Conservation (phyloP, 2,797 vertebrate species). For the Kryptopterus vitreolus region DNA sequence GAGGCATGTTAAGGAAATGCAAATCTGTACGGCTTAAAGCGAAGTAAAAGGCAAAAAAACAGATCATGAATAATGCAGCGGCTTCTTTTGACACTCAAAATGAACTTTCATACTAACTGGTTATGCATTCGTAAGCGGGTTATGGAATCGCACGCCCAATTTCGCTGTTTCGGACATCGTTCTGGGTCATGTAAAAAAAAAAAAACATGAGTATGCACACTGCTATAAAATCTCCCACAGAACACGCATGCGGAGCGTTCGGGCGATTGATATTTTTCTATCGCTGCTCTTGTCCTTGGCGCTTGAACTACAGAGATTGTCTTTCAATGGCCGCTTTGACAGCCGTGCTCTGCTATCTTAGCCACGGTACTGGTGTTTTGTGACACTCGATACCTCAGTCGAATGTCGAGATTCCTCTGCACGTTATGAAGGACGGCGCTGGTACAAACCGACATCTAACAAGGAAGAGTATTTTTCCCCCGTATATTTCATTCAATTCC, state of each 20-base stretch:
- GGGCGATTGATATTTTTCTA: conserved; percentile 23
- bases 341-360: conserved; percentile 34
- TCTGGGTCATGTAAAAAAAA: conserved; percentile 36
- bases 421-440: conserved; percentile 36
- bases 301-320: conserved; percentile 46
- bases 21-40: conserved; percentile 62
- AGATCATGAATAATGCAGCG: conserved; percentile 62
- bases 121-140: conserved; percentile 62
- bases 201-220: neutral
- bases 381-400: conserved; percentile 46
- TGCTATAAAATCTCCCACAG: conserved; percentile 13
- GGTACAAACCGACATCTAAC: conserved; percentile 17
- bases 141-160: conserved; percentile 43
- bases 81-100: conserved; percentile 63
- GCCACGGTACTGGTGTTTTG: conserved; percentile 45
- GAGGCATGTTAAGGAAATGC: conserved; percentile 58
- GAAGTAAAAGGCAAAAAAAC: conserved; percentile 61
- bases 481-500: conserved; percentile 3
- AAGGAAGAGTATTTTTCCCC: conserved; percentile 2
- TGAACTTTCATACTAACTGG: conserved; percentile 61
- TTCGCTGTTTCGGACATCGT: conserved; percentile 42
- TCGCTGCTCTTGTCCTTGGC: conserved; percentile 42
- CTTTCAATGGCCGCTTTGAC: conserved; percentile 49
- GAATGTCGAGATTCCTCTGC: conserved; percentile 36
- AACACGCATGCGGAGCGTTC: conserved; percentile 3